Base-by-base conservation (phyloP, 2,888 invertebrate genomes). In the Stenodera caucasica region DNA sequence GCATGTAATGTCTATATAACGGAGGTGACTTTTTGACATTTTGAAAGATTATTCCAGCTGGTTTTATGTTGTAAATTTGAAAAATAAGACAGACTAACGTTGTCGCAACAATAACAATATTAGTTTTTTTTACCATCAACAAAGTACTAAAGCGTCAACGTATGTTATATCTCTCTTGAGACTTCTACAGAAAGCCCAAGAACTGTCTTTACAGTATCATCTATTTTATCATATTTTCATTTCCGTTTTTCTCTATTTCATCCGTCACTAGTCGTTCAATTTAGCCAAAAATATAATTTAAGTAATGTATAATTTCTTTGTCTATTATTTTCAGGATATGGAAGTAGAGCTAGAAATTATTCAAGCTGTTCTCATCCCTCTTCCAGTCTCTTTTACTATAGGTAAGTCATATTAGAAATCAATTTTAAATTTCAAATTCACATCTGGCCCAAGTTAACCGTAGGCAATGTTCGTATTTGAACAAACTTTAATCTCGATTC, bases 401-500 rank as follows among this genome's bases (percentile, higher is more conserved):
- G 33, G 35, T 53, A 15, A 8, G 18, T 33, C 7, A 30, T 30
- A 32, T 52, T 52, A 32, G 5, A 11, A 53, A 33, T 53, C 33
- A 53, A 53, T 52, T 52, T 52, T 33, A 21, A 32, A 52, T 33
- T 52, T 52, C 15, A 33, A 33, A 53, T 53, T 33, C 18, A 21
- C 12, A 35, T 32, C 33, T 23, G 23, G 23, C 23, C 45, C 45
- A 35, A 53, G 7, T 54, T 54, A 23, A 7, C 11, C 37, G 15
- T 11, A 45, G 37, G 32, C 58, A 37, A 53, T 53, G 12, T 49
- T 53, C 49, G 56, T 58, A 40, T 62, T 55, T 62, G 53, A 21
- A 33, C 11, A 15, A 55, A 58, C 58, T 62, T 58, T 62, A 62
- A 62, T 62, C 62, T 58, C 53, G 37, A 33, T 55, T 23, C 23